Evolutionary conservation across 2,113 vertebrate genomes (phyloP).

Genomic region (Pachypanchax playfairii): DNA sequence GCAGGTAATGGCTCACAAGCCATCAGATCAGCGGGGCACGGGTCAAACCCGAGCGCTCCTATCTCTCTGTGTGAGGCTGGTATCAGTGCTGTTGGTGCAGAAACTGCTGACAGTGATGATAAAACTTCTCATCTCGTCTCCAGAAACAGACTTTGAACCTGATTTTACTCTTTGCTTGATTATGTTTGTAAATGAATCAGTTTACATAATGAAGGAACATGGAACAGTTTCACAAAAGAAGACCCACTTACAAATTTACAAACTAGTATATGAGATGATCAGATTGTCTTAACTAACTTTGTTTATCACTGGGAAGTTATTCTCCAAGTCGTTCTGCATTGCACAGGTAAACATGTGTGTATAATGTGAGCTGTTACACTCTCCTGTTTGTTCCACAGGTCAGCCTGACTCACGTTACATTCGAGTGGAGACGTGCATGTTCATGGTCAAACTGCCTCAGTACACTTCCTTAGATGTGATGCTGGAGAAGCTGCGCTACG

Average conservation of each 20-base stretch:
- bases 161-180: background rate
- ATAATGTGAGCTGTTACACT: no score
- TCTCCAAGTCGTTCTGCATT: background rate
- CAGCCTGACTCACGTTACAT: slow-evolving; percentile 93
- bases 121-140: slow-evolving; percentile 8
- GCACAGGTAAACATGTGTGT: background rate
- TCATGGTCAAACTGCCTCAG: slow-evolving; percentile 98
- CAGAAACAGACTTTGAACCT: slow-evolving; percentile 33
- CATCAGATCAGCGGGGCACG: background rate
- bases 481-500: slow-evolving; percentile 96
- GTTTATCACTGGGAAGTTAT: no score
- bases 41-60: background rate
- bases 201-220: background rate
- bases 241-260: background rate
- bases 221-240: background rate
- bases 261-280: no score
- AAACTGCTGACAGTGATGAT: slow-evolving; percentile 24
- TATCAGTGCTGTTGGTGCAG: background rate
- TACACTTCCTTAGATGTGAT: slow-evolving; percentile 95
- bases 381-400: slow-evolving; percentile 70
- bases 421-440: slow-evolving; percentile 98
- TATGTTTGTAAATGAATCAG: slow-evolving; percentile 9
- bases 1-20: slow-evolving; percentile 80
- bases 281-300: slow-evolving; percentile 5
- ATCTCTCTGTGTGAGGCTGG: background rate